Evolutionary conservation across 2,888 invertebrate genomes (phyloP).

Genomic region (Drosophila subsilvestris): DNA sequence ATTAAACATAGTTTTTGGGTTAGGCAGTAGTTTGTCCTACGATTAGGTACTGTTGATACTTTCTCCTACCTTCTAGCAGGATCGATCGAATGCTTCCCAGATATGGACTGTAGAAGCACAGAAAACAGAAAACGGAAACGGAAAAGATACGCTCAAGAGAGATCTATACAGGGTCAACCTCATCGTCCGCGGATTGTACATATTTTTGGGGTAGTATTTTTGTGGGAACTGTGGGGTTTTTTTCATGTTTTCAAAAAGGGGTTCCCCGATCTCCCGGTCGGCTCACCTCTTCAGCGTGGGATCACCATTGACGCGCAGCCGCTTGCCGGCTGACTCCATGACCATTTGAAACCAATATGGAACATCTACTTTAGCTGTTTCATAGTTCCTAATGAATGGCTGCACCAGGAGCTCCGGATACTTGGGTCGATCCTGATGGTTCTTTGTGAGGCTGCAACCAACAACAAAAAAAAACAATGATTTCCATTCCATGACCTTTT

Average conservation of each 20-base stretch:
- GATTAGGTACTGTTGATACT: constrained; percentile 41
- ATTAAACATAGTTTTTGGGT: background rate
- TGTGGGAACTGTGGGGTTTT: constrained; percentile 10
- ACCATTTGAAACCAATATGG: constrained; percentile 92
- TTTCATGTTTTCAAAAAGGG: background rate
- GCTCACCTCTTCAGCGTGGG: constrained; percentile 83
- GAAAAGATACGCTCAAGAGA: constrained; percentile 51
- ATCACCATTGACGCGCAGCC: constrained; percentile 62
- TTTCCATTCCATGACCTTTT: background rate
- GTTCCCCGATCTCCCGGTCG: constrained; percentile 2
- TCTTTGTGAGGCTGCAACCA: constrained; percentile 92
- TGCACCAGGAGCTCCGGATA: constrained; percentile 95
- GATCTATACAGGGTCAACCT: constrained; percentile 13
- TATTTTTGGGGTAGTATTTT: background rate
- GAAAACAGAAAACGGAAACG: constrained; percentile 43
- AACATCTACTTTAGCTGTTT: constrained; percentile 89
- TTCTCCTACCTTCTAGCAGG: constrained; percentile 57
- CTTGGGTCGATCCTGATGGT: constrained; percentile 96
- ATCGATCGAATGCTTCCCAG: constrained; percentile 28
- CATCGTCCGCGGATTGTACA: constrained; percentile 2
- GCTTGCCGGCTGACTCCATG: constrained; percentile 85
- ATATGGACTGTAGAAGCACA: constrained; percentile 27
- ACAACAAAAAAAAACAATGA: background rate
- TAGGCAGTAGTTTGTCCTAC: constrained; percentile 32
- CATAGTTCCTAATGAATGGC: constrained; percentile 93